Evolutionary conservation across 2,797 vertebrate species (phyloP).

Genomic region (Microhierax caerulescens): DNA sequence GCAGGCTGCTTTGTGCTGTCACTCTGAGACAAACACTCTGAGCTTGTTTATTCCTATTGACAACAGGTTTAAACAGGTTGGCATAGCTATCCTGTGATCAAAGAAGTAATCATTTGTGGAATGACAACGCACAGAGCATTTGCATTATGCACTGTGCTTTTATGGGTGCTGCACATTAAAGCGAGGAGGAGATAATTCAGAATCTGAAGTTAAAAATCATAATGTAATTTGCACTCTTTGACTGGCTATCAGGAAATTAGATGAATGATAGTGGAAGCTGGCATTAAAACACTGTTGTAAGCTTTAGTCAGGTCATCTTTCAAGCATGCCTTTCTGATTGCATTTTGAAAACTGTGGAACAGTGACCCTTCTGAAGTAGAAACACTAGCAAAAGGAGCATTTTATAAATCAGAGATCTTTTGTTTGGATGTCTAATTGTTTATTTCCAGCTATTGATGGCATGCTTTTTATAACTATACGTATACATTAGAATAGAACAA

Average conservation of each 20-base stretch:
- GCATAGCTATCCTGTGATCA: conserved; percentile 21
- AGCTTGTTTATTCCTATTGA: conserved; percentile 44
- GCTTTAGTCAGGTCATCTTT: neutral
- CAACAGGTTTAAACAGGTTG: conserved; percentile 22
- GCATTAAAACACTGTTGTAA: neutral
- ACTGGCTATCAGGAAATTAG: conserved; percentile 29
- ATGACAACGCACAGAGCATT: neutral
- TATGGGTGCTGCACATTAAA: neutral
- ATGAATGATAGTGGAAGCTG: neutral
- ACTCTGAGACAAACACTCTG: neutral
- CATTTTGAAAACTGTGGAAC: neutral
- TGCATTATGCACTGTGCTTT: neutral
- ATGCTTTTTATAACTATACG: neutral
- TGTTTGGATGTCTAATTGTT: neutral
- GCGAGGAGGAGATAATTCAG: neutral
- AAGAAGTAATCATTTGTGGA: neutral
- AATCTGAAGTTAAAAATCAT: conserved; percentile 10
- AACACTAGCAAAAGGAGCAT: neutral
- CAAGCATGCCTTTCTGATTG: neutral
- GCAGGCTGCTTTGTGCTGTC: conserved; percentile 27
- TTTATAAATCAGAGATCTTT: neutral
- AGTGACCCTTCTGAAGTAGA: neutral
- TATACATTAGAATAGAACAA: neutral
- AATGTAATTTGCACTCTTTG: conserved; percentile 10
- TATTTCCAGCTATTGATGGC: neutral